Conservation (phyloP, 2,888 invertebrate genomes). For the Tribolium freemani region DNA sequence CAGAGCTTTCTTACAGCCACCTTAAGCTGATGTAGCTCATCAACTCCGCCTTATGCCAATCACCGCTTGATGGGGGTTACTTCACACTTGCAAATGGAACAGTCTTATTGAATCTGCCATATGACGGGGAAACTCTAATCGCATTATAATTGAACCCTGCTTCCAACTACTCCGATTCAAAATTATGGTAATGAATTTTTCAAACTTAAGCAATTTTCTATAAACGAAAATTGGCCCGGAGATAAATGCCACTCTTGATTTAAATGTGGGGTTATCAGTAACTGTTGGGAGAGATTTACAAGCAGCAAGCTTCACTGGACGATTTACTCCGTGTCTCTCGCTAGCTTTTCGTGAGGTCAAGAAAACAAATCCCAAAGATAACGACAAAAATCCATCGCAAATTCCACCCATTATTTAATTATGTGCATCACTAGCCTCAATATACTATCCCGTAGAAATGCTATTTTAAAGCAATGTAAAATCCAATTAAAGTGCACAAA, state of each 20-base stretch:
- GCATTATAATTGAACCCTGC: not conserved
- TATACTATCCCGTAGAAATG: too few species aligned
- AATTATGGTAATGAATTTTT: constrained; percentile 24
- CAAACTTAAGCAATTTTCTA: constrained; percentile 22
- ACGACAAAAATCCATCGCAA: constrained; percentile 4
- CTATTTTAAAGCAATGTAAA: too few species aligned
- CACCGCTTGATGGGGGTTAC: constrained; percentile 20
- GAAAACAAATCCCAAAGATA: constrained; percentile 24
- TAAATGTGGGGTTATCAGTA: constrained; percentile 35
- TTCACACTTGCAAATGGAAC: constrained; percentile 17
- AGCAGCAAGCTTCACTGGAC: constrained; percentile 27
- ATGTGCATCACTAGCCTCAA: too few species aligned
- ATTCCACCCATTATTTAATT: too few species aligned
- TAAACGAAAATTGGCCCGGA: constrained; percentile 8
- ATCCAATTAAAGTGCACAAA: too few species aligned
- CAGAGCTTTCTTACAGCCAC: constrained; percentile 10
- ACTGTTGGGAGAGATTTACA: constrained; percentile 37
- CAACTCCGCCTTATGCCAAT: constrained; percentile 31
- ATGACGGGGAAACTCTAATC: not conserved
- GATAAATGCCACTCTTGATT: constrained; percentile 34
- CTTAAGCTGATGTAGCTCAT: constrained; percentile 31
- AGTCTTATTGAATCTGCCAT: not conserved
- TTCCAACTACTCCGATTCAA: not conserved
- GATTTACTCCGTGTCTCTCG: constrained; percentile 30
- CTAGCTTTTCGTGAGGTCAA: constrained; percentile 28